Conservation (phyloP, 2,888 invertebrate genomes). For the Opisthograptis luteolata region DNA sequence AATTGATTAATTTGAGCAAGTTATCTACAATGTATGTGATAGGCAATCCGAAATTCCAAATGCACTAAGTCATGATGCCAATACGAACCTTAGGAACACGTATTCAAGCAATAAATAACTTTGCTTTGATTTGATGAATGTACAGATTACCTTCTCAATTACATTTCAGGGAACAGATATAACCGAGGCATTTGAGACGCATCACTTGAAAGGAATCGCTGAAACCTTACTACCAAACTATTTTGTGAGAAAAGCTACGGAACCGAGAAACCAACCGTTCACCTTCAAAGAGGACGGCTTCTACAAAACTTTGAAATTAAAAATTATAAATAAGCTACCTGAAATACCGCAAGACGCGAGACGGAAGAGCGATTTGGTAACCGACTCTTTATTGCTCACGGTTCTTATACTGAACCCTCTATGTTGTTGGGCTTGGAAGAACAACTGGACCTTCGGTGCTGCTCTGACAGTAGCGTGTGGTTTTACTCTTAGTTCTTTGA, state of each 20-base stretch:
- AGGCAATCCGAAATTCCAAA: too few species aligned
- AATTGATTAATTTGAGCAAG: too few species aligned
- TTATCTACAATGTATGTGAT: too few species aligned
- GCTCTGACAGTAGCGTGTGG: slow-evolving; percentile 53
- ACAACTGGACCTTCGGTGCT: slow-evolving; percentile 54
- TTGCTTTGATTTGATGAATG: too few species aligned
- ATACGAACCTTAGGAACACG: too few species aligned
- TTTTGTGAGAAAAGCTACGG: slow-evolving; percentile 85
- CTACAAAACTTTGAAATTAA: slow-evolving; percentile 88
- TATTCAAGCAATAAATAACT: too few species aligned
- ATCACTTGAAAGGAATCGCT: slow-evolving; percentile 84
- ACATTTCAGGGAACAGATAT: slow-evolving; percentile 85
- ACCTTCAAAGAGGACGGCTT: slow-evolving; percentile 91
- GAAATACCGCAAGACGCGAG: slow-evolving; percentile 70
- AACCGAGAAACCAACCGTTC: slow-evolving; percentile 88
- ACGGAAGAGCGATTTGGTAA: slow-evolving; percentile 62
- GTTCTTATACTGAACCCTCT: slow-evolving; percentile 55
- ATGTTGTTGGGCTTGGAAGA: slow-evolving; percentile 60
- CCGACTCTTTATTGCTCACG: slow-evolving; percentile 55
- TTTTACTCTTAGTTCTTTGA: slow-evolving; percentile 62
- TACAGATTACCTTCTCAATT: slow-evolving; percentile 3
- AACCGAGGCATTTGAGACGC: slow-evolving; percentile 86
- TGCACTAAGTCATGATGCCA: too few species aligned
- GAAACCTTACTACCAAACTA: slow-evolving; percentile 87
- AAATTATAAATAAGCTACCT: slow-evolving; percentile 81